phyloP scores from a whole-genome alignment of 2,888 invertebrate genomes.

The Drosophila acutilabella region DNA sequence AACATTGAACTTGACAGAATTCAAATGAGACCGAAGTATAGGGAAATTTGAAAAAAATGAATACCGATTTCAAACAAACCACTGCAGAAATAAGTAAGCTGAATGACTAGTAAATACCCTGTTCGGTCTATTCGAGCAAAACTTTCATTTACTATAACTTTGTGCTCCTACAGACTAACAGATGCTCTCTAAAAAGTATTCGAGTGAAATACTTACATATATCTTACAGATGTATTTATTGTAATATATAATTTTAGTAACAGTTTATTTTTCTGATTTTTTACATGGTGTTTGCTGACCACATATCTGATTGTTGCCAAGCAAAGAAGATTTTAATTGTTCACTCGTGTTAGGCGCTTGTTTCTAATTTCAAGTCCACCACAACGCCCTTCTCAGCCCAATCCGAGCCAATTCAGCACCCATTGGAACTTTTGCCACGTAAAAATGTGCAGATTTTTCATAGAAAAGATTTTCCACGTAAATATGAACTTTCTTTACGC shows the following conservation, averaged over 20 bases:
- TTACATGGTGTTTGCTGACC: constrained; percentile 7
- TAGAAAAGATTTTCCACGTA: no score
- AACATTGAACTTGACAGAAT: constrained; percentile 50
- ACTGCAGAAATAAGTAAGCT: not conserved
- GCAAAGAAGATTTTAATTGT: constrained; percentile 25
- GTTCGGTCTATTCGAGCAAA: not conserved
- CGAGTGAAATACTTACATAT: not conserved
- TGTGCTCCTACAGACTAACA: not conserved
- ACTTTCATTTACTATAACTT: not conserved
- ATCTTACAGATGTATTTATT: no score
- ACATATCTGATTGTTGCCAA: constrained; percentile 10
- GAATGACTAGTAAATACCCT: not conserved
- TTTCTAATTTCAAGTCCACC: not conserved
- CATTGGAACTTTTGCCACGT: no score
- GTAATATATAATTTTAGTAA: no score
- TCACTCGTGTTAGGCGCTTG: constrained; percentile 12
- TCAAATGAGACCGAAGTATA: not conserved
- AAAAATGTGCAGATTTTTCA: no score
- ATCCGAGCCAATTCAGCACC: not conserved
- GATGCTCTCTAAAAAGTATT: not conserved
- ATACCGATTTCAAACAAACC: not conserved
- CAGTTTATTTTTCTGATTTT: no score
- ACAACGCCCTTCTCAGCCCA: not conserved
- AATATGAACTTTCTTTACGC: no score
- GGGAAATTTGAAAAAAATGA: constrained; percentile 5